Conservation (phyloP, 1,140 invertebrate genomes). For the Sminthurinus signatus region DNA sequence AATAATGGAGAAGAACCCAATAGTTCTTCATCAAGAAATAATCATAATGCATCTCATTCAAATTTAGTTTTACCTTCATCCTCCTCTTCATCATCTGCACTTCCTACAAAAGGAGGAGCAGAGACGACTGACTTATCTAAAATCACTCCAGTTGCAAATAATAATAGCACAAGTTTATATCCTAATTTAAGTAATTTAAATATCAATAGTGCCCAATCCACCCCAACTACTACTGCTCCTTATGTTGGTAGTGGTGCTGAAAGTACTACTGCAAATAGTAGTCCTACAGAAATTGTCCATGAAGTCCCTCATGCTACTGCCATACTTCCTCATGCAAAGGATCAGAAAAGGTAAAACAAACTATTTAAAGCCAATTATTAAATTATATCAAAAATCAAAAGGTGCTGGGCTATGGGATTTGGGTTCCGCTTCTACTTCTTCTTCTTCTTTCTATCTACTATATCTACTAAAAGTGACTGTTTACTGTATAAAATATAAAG, state of each 20-base stretch:
- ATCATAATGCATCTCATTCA: not conserved
- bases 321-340: constrained; percentile 34
- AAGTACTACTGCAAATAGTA: not conserved
- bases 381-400: not conserved
- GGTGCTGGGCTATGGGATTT: not conserved
- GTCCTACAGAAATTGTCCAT: constrained; percentile 5
- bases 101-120: no score
- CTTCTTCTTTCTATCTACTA: not conserved
- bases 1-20: no score
- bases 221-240: not conserved
- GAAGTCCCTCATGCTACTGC: constrained; percentile 33
- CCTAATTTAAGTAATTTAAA: no score
- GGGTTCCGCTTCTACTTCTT: not conserved
- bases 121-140: no score
- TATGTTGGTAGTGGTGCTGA: not conserved
- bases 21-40: not conserved
- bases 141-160: not conserved
- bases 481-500: not conserved
- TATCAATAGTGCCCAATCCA: not conserved
- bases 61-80: no score
- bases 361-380: not conserved
- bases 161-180: no score
- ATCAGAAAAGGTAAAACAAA: constrained; percentile 29
- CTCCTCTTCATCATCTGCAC: no score
- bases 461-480: no score